These are phyloP conservation scores for Pandemis corylana DNA, from an alignment of 2,888 invertebrate genomes.

Conservation along the genomic window DNA sequence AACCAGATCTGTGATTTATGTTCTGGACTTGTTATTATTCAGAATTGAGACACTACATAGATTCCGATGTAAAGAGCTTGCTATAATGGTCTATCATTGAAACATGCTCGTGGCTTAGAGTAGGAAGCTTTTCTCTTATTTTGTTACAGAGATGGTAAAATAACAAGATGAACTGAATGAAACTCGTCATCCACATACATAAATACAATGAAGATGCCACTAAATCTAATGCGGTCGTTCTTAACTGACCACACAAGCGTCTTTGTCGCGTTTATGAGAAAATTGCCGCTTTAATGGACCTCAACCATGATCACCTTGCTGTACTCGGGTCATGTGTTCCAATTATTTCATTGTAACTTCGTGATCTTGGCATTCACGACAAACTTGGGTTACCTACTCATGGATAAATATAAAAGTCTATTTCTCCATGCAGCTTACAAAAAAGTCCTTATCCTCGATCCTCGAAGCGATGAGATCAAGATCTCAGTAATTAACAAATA, in stretches of 20 bases:
- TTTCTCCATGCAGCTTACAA: neutral
- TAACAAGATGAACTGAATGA: neutral
- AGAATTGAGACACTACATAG: constrained; percentile 26
- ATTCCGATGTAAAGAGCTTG: constrained; percentile 7
- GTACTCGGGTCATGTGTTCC: constrained; percentile 20
- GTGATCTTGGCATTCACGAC: constrained; percentile 30
- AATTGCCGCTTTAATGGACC: constrained; percentile 20
- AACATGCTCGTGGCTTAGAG: neutral
- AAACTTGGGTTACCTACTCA: neutral
- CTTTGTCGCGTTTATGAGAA: constrained; percentile 27
- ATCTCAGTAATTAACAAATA: neutral
- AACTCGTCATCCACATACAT: neutral
- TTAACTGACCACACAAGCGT: constrained; percentile 24
- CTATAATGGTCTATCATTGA: neutral
- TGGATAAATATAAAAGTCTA: neutral
- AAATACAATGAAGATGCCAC: constrained; percentile 34
- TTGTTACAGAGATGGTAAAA: neutral
- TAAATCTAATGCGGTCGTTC: constrained; percentile 16
- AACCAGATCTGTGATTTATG: constrained; percentile 71
- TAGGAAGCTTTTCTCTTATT: neutral
- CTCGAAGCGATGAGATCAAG: neutral
- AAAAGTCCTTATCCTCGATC: neutral
- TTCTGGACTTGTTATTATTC: constrained; percentile 21
- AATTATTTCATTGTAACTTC: constrained; percentile 25
- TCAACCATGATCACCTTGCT: constrained; percentile 15